These are phyloP conservation scores for Neuroterus valhalla DNA, from an alignment of 1,140 invertebrate species.

Conservation along the genomic window DNA sequence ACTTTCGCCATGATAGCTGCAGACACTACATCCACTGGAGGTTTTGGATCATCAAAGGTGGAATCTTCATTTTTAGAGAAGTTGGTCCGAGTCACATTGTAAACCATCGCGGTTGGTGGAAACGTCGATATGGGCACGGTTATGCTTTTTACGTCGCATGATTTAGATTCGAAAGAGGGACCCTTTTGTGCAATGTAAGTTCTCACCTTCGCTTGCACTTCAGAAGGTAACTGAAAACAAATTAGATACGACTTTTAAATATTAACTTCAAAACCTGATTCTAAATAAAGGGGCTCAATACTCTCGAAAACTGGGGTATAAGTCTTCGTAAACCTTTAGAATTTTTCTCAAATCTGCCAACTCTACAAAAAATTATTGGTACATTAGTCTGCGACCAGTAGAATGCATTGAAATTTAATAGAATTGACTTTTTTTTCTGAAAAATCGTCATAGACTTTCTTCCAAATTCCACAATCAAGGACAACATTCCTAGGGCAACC, in stretches of 20 bases:
- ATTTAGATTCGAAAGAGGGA: slow-evolving; percentile 72
- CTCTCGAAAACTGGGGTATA: no score
- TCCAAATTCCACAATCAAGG: no score
- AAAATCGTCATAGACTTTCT: no score
- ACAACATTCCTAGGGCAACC: no score
- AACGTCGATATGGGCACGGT: slow-evolving; percentile 90
- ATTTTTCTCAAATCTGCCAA: no score
- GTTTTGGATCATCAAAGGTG: slow-evolving; percentile 74
- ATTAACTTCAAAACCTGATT: not conserved
- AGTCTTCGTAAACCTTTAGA: not conserved
- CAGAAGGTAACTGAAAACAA: slow-evolving; percentile 86
- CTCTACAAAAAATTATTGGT: not conserved
- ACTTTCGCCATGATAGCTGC: slow-evolving; percentile 95
- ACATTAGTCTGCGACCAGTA: no score
- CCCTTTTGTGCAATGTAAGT: slow-evolving; percentile 83
- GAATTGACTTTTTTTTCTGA: no score
- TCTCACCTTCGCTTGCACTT: slow-evolving; percentile 92
- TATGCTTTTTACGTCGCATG: slow-evolving; percentile 80
- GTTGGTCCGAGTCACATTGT: slow-evolving; percentile 79
- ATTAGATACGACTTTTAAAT: slow-evolving; percentile 45
- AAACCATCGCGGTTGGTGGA: slow-evolving; percentile 92
- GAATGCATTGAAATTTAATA: no score
- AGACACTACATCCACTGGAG: slow-evolving; percentile 86
- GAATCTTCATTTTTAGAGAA: slow-evolving; percentile 66
- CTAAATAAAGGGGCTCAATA: no score